Evolutionary conservation across 2,888 invertebrate species (phyloP), one percentile per base, ranked within the genome.

Genomic region (Netelia fuscicornis): DNA sequence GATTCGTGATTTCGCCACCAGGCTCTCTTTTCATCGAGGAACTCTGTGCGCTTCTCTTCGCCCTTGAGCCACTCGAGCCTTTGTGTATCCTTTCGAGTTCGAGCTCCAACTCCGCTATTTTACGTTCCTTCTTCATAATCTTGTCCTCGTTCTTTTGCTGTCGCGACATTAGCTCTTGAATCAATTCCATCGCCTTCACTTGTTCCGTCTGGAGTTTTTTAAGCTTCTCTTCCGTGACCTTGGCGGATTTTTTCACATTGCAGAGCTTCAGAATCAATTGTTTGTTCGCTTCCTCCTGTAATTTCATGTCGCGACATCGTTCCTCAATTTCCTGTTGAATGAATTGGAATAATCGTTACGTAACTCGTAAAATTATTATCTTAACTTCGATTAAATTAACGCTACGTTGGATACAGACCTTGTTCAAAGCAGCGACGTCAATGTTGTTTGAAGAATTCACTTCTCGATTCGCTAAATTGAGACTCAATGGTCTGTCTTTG

Each of bases 91-190:
- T 90, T 6, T 79, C 89, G 9, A 92, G 60, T 79, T 92, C 91
- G 2, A 86, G 68, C 62, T 92, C 91, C 13, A 93, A 68, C 52
- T 93, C 91, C 82, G 86, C 83, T 20, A 94, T 91, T 86, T 89
- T 92, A 58, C 89, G 88, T 30, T 92, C 91, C 65, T 93, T 93
- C 56, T 88, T 90, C 2, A 86, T 13, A 2, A 88, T 80, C 75
- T 94, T 95, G 81, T 94, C 94, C 86, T 95, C 95, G 88, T 95
- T 94, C 86, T 95, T 94, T 85, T 95, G 94, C 87, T 95, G 95
- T 88, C 95, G 95, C 83, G 95, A 94, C 94, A 95, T 94, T 86
- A 95, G 95, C 44, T 94, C 95, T 92, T 95, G 95, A 72, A 95
- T 95, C 94, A 95, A 95, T 89, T 95, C 95, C 65, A 95, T 91